phyloP scores from a whole-genome alignment of 2,113 vertebrate species.

The Ranitomeya imitator region DNA sequence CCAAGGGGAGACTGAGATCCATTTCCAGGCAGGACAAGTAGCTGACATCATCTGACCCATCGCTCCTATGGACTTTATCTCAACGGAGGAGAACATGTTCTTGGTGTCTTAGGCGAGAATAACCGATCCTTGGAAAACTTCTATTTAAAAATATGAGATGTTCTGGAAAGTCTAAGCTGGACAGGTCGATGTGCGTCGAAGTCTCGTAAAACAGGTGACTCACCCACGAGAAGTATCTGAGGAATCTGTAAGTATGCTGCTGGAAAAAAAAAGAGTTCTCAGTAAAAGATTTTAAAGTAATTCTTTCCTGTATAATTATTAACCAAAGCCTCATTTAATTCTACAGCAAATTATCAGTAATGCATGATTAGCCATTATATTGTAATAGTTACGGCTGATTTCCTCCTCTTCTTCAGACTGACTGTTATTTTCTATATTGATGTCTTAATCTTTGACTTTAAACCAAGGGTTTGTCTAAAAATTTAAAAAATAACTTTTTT shows the following conservation, averaged over 20 bases:
- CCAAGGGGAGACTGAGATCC: not conserved
- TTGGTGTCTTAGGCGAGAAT: not conserved
- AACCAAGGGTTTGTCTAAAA: too few species aligned
- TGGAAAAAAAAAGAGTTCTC: not conserved
- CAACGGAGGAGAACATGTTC: too few species aligned
- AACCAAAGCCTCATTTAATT: not conserved
- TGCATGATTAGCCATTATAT: not conserved
- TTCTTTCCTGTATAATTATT: conserved; percentile 23
- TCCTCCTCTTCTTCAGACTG: not conserved
- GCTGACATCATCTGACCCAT: not conserved
- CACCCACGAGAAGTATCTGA: conserved; percentile 39
- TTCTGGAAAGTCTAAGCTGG: not conserved
- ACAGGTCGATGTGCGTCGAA: not conserved
- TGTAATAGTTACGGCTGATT: not conserved
- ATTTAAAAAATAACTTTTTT: too few species aligned
- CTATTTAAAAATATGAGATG: not conserved
- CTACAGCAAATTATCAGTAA: not conserved
- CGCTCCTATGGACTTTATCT: not conserved
- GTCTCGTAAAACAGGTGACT: conserved; percentile 26
- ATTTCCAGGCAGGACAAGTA: not conserved
- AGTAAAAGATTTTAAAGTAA: not conserved
- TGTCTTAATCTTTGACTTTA: too few species aligned
- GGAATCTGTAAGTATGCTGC: not conserved
- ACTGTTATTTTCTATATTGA: too few species aligned
- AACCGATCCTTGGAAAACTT: not conserved